A percentile compares a stretch with the other conserved stretches of the same genome.
phyloP scores from a whole-genome alignment of 2,113 vertebrate species.

The Gallinago paraguaiae region DNA sequence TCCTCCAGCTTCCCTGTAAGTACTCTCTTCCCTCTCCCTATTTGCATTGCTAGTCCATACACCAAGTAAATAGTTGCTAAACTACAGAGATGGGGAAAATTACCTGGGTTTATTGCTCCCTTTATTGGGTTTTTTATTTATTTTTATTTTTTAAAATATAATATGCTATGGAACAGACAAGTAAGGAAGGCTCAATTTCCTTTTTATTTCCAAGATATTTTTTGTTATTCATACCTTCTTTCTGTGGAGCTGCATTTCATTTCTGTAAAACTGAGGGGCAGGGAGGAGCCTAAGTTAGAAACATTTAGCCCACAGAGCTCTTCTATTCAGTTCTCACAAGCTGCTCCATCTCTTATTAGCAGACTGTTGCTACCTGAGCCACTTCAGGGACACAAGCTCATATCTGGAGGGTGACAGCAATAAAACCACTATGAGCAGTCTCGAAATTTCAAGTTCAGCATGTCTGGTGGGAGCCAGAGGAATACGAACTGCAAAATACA shows the following conservation, averaged over 20 bases:
- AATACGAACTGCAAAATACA: background rate
- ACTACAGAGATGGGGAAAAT: background rate
- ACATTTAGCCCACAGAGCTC: background rate
- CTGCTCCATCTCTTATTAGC: background rate
- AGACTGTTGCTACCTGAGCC: background rate
- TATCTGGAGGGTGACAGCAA: background rate
- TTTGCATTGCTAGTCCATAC: background rate
- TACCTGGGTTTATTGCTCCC: background rate
- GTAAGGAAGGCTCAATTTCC: background rate
- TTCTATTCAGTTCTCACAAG: background rate
- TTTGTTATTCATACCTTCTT: background rate
- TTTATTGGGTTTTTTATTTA: background rate
- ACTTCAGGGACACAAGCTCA: background rate
- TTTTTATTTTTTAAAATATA: background rate
- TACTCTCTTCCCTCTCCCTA: background rate
- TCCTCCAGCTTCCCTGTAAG: background rate
- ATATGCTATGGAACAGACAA: background rate
- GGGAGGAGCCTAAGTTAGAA: background rate
- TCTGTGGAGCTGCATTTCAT: background rate
- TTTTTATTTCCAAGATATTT: background rate
- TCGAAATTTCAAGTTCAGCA: background rate
- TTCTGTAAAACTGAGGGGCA: background rate
- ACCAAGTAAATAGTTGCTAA: background rate
- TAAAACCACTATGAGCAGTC: background rate
- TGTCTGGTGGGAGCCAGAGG: background rate